These are phyloP conservation scores for Gallinago media DNA, from an alignment of 2,113 vertebrate genomes.

Conservation along the genomic window DNA sequence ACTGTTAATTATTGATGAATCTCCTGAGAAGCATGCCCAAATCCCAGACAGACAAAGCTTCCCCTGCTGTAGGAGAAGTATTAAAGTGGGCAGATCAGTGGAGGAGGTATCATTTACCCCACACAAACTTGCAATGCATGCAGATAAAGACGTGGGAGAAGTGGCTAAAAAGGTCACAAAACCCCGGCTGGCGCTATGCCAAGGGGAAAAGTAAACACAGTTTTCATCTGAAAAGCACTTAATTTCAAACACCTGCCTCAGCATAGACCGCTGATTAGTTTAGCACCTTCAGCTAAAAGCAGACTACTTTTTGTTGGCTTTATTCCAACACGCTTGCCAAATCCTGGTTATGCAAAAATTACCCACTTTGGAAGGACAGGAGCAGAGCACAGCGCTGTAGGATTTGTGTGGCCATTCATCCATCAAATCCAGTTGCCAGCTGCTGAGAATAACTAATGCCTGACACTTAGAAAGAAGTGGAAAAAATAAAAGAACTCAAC, in stretches of 20 bases:
- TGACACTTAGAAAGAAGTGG: neutral
- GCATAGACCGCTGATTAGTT: neutral
- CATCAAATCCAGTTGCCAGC: neutral
- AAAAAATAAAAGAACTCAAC: neutral
- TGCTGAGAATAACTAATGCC: neutral
- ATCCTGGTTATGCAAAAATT: neutral
- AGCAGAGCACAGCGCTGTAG: neutral
- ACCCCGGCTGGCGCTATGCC: neutral
- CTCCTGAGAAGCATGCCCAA: neutral
- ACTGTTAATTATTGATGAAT: neutral
- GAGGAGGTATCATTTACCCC: neutral
- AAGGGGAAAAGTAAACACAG: neutral
- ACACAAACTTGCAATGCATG: neutral
- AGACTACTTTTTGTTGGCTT: neutral
- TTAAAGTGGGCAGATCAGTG: neutral
- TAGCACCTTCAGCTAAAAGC: neutral
- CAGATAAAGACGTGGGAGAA: neutral
- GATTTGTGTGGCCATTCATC: slow-evolving; percentile 2
- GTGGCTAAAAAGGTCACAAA: neutral
- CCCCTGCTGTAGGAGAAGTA: neutral
- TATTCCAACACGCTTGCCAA: neutral
- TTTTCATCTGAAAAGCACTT: neutral
- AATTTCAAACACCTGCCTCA: neutral
- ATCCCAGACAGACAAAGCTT: neutral
- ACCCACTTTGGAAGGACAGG: neutral